phyloP scores from a whole-genome alignment of 2,888 invertebrate species.

The Euplexia lucipara region DNA sequence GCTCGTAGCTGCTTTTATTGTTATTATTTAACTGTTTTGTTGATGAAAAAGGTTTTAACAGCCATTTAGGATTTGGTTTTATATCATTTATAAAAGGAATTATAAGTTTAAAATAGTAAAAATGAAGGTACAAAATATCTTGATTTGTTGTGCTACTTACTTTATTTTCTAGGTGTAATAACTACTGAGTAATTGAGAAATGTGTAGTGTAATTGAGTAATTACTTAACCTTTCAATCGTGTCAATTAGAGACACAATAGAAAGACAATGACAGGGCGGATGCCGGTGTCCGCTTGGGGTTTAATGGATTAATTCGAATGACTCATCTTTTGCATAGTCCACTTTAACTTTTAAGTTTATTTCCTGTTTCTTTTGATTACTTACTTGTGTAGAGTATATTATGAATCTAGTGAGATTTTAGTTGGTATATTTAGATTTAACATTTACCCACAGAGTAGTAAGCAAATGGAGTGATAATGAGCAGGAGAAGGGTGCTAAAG shows the following conservation, averaged over 20 bases:
- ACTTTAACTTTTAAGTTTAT: conserved; percentile 37
- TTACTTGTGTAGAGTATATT: conserved; percentile 9
- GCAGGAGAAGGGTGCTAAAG: conserved; percentile 49
- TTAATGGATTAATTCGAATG: too few species aligned
- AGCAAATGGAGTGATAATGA: conserved; percentile 60
- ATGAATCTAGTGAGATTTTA: conserved; percentile 45
- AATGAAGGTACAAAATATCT: neutral
- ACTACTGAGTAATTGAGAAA: conserved; percentile 1
- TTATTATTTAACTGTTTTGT: conserved; percentile 9
- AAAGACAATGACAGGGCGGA: too few species aligned
- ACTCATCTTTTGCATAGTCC: conserved; percentile 22
- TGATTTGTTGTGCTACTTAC: neutral
- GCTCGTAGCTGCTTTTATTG: conserved; percentile 25
- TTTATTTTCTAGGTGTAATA: neutral
- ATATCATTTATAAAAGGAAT: conserved; percentile 1
- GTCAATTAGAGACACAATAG: too few species aligned
- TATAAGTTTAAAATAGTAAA: neutral
- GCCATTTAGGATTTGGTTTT: conserved; percentile 15
- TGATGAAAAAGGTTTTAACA: neutral
- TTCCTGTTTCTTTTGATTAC: conserved; percentile 28
- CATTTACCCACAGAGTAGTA: conserved; percentile 61
- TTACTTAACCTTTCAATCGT: too few species aligned
- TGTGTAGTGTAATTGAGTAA: conserved; percentile 13
- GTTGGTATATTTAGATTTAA: conserved; percentile 51
- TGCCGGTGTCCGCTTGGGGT: too few species aligned